Base-by-base conservation (phyloP, 92 coral and sea anemone species). In the Heliopora coerulea region DNA sequence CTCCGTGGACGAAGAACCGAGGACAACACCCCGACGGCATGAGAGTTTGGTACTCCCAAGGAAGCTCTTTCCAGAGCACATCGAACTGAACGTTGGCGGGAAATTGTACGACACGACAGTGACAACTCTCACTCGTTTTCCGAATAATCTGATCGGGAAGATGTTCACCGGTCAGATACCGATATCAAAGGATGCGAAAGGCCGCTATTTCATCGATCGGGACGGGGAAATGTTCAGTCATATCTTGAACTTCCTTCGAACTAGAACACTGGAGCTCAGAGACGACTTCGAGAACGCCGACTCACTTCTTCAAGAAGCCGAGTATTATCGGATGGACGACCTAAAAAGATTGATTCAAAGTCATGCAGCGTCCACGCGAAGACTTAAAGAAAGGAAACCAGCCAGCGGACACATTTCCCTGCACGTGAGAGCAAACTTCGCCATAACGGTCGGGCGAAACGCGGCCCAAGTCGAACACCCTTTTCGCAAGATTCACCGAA, bases 81-180 rank as follows among this genome's bases (percentile, higher is more conserved):
- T 90, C 32, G 98, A 93, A 35, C 73, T 93, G n/a, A 93, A 93
- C 78, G 96, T 93, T 26, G 98, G 98, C 19, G 98, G 98, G 12
- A 93, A 90, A 68, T 86, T 82, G 59, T 93, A 83, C 75, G 87
- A 91, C 0, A 90, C 98, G 0, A 83, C 98, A 7, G 89, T 90
- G 4, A 80, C 86, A 17, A 93, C 98, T 3, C 74, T 93, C 54
- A 90, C 98, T 10, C 85, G 91, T 61, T 80, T 87, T 1, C 87
- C 91, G 49, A 85, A 90, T 49, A 87, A 91, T 62, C 85, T 85
- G 44, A 84, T 93, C 21, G 96, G 90, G 8, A 85, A 84, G 56
- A 82, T 88, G 40, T 93, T 93, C 62, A 89, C 96, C 50, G 98
- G 98, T 4, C 88, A 78, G 26, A 29, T 49, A 7, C 59, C 72